phyloP scores from a whole-genome alignment of 2,113 vertebrate genomes.

The Dolichallabes microphthalmus region DNA sequence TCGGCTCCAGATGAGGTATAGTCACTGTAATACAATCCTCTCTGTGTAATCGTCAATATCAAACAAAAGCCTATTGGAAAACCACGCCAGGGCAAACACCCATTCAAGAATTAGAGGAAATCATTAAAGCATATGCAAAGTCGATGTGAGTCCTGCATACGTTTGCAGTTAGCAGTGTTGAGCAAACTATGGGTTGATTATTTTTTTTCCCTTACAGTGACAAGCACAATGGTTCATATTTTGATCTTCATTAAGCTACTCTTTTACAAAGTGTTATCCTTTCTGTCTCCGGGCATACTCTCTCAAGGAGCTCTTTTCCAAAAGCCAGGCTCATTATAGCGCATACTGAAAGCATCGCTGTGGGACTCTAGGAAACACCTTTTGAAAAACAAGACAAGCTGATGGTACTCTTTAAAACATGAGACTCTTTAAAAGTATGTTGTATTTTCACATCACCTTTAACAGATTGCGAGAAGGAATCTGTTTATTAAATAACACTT shows the following conservation, averaged over 20 bases:
- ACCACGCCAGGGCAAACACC: slow-evolving; percentile 28
- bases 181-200: neutral
- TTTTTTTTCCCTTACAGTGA: neutral
- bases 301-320: slow-evolving; percentile 10
- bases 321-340: slow-evolving; percentile 26
- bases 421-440: neutral
- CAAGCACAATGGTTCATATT: slow-evolving; percentile 9
- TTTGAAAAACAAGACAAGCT: slow-evolving; percentile 16
- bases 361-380: slow-evolving; percentile 33
- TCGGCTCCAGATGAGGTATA: slow-evolving; percentile 47
- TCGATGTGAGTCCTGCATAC: neutral
- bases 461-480: neutral
- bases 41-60: slow-evolving; percentile 39
- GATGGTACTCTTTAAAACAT: neutral
- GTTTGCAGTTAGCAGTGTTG: neutral
- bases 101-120: slow-evolving; percentile 18
- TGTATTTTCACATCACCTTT: slow-evolving; percentile 13
- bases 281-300: slow-evolving; percentile 7
- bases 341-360: slow-evolving; percentile 24
- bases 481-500: neutral
- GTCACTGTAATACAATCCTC: slow-evolving; percentile 31
- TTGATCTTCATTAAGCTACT: neutral
- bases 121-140: slow-evolving; percentile 24
- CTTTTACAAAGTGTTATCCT: slow-evolving; percentile 11
- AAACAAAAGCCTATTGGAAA: slow-evolving; percentile 47